Conservation (phyloP, 2,888 invertebrate species). For the Amaurobius ferox region DNA sequence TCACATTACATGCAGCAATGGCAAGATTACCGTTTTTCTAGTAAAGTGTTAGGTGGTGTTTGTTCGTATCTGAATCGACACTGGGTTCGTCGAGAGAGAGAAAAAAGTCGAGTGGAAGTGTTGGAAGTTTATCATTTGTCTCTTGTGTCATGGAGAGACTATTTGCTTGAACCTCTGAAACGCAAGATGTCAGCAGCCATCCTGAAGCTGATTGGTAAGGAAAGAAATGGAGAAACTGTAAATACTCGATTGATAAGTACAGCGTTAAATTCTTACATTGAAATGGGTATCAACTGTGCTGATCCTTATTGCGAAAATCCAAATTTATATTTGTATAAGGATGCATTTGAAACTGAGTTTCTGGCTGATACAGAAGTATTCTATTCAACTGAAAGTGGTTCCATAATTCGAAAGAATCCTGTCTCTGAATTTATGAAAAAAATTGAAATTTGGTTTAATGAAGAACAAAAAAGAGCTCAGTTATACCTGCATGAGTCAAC, state of each 20-base stretch:
- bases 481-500: constrained; percentile 97
- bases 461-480: constrained; percentile 95
- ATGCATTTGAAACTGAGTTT: constrained; percentile 94
- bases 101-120: constrained; percentile 96
- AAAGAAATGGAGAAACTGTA: constrained; percentile 96
- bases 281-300: constrained; percentile 92
- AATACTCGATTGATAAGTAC: constrained; percentile 96
- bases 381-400: constrained; percentile 94
- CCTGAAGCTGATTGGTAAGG: constrained; percentile 94
- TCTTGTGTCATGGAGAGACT: constrained; percentile 87
- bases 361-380: constrained; percentile 95
- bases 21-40: constrained; percentile 98
- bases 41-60: constrained; percentile 96
- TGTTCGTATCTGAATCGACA: constrained; percentile 97
- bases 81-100: constrained; percentile 98
- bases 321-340: constrained; percentile 86
- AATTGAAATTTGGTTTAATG: constrained; percentile 85
- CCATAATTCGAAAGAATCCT: constrained; percentile 94
- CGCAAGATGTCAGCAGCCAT: constrained; percentile 93
- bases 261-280: constrained; percentile 95
- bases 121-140: constrained; percentile 91
- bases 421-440: constrained; percentile 99
- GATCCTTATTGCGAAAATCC: constrained; percentile 85
- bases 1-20: constrained; percentile 97
- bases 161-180: constrained; percentile 85